Percentiles rank a stretch among this genome's conserved stretches.
phyloP scores from a whole-genome alignment of 2,797 vertebrate species.

The Okamejei kenojei region DNA sequence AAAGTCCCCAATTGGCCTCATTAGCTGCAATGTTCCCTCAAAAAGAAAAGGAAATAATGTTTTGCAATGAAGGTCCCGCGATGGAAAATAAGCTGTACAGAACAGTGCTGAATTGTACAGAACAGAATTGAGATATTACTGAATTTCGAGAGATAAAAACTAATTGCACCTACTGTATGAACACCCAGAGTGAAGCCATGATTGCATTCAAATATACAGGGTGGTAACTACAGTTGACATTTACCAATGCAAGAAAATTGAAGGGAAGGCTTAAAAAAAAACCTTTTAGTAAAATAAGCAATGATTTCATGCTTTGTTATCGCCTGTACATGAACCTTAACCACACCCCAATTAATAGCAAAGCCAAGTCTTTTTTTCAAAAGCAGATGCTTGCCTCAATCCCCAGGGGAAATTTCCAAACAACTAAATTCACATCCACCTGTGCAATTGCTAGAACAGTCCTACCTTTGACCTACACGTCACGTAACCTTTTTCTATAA shows the following conservation, averaged over 20 bases:
- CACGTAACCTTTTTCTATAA: not conserved
- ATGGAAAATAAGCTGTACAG: not conserved
- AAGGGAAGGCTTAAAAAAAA: not conserved
- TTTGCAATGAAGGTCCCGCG: not conserved
- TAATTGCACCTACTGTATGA: not conserved
- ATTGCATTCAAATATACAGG: not conserved
- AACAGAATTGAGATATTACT: not conserved
- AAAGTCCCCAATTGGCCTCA: not conserved
- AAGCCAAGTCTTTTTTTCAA: conserved; percentile 4
- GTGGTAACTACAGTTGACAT: not conserved
- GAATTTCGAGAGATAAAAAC: not conserved
- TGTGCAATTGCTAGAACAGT: conserved; percentile 1
- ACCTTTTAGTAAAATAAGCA: not conserved
- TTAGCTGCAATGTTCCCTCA: not conserved
- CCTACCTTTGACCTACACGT: conserved; percentile 20
- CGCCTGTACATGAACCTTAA: not conserved
- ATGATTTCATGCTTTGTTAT: not conserved
- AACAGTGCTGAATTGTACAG: not conserved
- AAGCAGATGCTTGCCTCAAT: conserved; percentile 1
- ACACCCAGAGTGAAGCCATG: not conserved
- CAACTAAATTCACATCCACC: not conserved
- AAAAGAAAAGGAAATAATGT: not conserved
- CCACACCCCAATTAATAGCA: conserved; percentile 28
- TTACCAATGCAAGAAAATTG: not conserved
- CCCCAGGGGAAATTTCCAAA: not conserved